Evolutionary conservation across 2,888 invertebrate species (phyloP).

Genomic region (Rambutsinella grinnellia): DNA sequence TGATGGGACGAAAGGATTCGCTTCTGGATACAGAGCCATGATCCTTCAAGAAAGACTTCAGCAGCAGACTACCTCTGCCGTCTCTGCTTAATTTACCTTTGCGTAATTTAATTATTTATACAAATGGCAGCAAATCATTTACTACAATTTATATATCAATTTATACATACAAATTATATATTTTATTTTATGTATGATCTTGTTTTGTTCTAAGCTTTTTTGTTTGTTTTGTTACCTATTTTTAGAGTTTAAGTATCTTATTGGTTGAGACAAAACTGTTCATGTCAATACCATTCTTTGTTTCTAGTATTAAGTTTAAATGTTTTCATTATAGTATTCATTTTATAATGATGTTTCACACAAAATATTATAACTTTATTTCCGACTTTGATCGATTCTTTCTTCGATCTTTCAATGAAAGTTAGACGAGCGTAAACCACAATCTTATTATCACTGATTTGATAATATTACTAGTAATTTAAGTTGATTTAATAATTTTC

Average conservation of each 20-base stretch:
- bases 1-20: constrained; percentile 65
- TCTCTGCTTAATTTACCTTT: constrained; percentile 56
- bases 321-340: neutral
- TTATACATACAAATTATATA: constrained; percentile 13
- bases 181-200: constrained; percentile 16
- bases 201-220: too few species aligned
- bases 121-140: neutral
- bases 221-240: too few species aligned
- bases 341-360: neutral
- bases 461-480: too few species aligned
- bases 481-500: too few species aligned
- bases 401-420: neutral
- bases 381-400: neutral
- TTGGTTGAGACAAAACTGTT: too few species aligned
- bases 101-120: constrained; percentile 14
- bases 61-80: constrained; percentile 49
- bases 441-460: too few species aligned
- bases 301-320: neutral
- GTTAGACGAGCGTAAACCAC: too few species aligned
- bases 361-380: neutral
- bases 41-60: constrained; percentile 58
- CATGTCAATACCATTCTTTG: too few species aligned
- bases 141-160: neutral
- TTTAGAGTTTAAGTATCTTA: constrained; percentile 1
- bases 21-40: constrained; percentile 56